Evolutionary conservation across 2,113 vertebrate genomes (phyloP), one percentile per base, ranked within the genome.

Genomic region (Elephantulus edwardii): DNA sequence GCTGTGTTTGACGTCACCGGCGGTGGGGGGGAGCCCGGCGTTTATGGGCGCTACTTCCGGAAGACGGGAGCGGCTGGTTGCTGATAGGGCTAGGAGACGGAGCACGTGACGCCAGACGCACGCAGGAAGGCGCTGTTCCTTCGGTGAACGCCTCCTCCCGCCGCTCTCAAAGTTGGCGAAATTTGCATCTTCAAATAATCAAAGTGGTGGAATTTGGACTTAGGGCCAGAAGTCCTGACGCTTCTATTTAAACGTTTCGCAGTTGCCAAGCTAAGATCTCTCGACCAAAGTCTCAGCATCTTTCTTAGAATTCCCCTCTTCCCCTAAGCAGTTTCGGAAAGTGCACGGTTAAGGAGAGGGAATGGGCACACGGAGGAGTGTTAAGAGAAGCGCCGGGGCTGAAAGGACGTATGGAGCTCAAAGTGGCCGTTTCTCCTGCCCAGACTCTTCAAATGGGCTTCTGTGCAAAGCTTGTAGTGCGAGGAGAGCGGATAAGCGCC

Each of bases 71-170:
- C 40, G 83, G 72, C 74, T 0, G 9, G 40, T 17, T 38, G 87
- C 83, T 58, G 60, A 87, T 77, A 78, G 66, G 88, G 28, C n/a
- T 40, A 26, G 60, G 50, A 72, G 74, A 3, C 24, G 75, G 6
- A 20, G 42, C 96, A 95, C 94, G 95, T 96, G 95, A 93, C 24
- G 11, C 8, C 5, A 40, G 94, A 95, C 92, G 94, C 82, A 44
- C 6, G 20, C 30, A 0, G 16, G 11, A 6, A 6, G 28, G 17
- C 28, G 4, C 6, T 22, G 4, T 20, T 10, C 26, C 28, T 0
- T 26, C 14, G 0, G 9, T 0, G 19, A 71, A 54, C 12, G 4
- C n/a, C 8, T 4, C 6, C 14, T 56, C 6, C 5, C 3, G 54
- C 20, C 0, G 2, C 2, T 12, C 6, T n/a, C 42, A 44, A 17